Evolutionary conservation across 1,140 invertebrate genomes (phyloP), one percentile per base, ranked within the genome.

Genomic region (Lethocerus indicus): DNA sequence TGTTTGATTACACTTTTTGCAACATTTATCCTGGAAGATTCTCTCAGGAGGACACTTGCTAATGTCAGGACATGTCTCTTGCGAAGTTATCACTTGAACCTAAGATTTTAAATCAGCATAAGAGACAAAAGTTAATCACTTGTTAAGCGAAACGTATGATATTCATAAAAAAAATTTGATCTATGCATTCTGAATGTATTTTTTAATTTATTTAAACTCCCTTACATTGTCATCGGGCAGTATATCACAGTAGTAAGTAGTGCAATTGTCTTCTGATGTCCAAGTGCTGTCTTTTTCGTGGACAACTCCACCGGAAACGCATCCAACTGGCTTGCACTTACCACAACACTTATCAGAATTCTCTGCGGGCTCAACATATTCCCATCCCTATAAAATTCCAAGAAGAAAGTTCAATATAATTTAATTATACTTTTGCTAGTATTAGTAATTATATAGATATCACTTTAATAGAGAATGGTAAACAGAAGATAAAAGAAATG

Each of bases 271-370:
- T 27, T 21, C 21, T 0, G 76, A 78, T 23, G 61, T 64, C 81
- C 81, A 84, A 1, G 56, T 65, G 1, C 67, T 59, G 1, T 68
- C 72, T n/a, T 75, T 59, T 27, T 70, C 50, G 32, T 68, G 71
- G 7, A 71, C 53, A 3, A 58, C 50, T 2, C 72, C 71, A 0
- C 72, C 71, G 14, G 77, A 63, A 0, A 83, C 60, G 55, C 84
- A 87, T 24, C 67, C 67, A 1, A 67, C 64, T 63, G 78, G 76
- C 21, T 71, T 61, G 52, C 84, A 87, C 49, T 72, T 65, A 3
- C 83, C 83, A 57, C 84, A 87, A 62, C 84, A 87, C 18, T 68
- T 58, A 2, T 60, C 57, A 13, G 54, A 64, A 14, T 57, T 61
- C 3, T 63, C 50, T 0, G 56, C 39, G 2, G 65, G 54, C 3